Evolutionary conservation across 2,113 vertebrate genomes (phyloP).

Genomic region (Charina bottae): DNA sequence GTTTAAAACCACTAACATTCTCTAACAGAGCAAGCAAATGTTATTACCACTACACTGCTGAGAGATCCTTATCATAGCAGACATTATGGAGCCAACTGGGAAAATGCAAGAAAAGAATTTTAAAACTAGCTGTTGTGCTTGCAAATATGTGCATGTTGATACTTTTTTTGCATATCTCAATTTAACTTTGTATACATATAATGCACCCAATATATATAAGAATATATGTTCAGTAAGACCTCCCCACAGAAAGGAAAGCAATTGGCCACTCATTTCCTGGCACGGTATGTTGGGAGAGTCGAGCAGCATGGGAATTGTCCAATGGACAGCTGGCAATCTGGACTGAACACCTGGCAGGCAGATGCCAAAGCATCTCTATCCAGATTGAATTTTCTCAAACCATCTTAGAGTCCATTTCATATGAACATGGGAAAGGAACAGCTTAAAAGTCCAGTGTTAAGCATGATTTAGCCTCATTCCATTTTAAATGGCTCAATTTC

Average conservation of each 20-base stretch:
- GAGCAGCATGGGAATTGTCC: neutral
- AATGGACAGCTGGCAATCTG: neutral
- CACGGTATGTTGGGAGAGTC: neutral
- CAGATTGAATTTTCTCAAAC: neutral
- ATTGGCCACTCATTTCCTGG: neutral
- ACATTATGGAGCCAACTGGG: neutral
- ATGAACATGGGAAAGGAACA: neutral
- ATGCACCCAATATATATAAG: neutral
- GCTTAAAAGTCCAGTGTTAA: neutral
- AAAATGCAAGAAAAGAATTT: neutral
- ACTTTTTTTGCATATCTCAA: neutral
- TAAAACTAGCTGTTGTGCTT: neutral
- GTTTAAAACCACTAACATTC: neutral
- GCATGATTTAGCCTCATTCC: neutral
- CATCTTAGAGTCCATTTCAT: neutral
- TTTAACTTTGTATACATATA: neutral
- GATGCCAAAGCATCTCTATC: neutral
- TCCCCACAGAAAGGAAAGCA: neutral
- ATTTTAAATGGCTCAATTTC: neutral
- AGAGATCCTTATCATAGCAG: neutral
- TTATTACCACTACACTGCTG: neutral
- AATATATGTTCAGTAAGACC: neutral
- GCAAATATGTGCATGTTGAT: neutral
- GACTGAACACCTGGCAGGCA: neutral
- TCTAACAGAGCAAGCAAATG: neutral